phyloP scores from a whole-genome alignment of 2,113 vertebrate species.

The Gasterosteus aculeatus region DNA sequence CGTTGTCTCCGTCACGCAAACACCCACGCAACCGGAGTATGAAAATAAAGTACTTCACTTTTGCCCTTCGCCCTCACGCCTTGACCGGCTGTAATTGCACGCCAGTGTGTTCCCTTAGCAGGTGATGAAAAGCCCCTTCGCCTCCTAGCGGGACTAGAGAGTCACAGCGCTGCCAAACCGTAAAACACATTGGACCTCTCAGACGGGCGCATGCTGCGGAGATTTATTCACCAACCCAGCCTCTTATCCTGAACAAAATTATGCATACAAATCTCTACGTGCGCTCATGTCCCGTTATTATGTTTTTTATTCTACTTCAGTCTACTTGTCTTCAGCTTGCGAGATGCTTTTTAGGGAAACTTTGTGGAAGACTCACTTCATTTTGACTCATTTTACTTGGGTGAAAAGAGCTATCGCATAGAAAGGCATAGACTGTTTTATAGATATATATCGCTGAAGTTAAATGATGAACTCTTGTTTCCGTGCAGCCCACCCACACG shows the following conservation, averaged over 20 bases:
- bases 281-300: background rate
- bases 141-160: conserved; percentile 29
- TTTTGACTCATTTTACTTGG: background rate
- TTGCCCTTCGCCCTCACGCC: conserved; percentile 36
- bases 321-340: background rate
- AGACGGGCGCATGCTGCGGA: conserved; percentile 28
- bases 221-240: conserved; percentile 11
- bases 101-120: conserved; percentile 40
- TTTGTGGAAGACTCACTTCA: background rate
- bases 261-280: background rate
- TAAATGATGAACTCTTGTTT: conserved; percentile 8
- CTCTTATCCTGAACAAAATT: conserved; percentile 12
- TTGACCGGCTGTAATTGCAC: conserved; percentile 45
- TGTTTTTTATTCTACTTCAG: background rate
- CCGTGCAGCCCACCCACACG: conserved; percentile 92
- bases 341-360: background rate
- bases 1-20: background rate
- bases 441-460: background rate
- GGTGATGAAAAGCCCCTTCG: conserved; percentile 42
- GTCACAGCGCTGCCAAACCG: conserved; percentile 34
- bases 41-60: conserved; percentile 44
- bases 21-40: conserved; percentile 20
- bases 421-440: background rate
- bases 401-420: background rate
- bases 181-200: conserved; percentile 41